Evolutionary conservation across 2,797 vertebrate species (phyloP).

Genomic region (Poecilia gillii): DNA sequence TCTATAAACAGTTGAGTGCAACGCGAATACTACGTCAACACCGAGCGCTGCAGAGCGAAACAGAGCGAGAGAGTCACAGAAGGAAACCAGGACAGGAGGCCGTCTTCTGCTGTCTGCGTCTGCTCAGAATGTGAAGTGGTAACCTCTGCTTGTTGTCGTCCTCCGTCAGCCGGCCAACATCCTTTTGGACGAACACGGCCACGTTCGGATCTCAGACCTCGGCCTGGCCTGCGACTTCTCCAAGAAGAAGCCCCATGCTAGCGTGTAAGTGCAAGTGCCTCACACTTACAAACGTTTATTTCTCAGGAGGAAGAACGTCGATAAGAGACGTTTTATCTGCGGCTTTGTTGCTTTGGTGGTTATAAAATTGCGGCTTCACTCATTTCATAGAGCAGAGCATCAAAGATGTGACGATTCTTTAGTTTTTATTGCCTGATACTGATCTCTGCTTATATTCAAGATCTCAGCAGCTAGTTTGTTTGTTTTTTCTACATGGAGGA

Average conservation of each 20-base stretch:
- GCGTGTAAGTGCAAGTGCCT: conserved; percentile 86
- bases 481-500: neutral
- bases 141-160: conserved; percentile 14
- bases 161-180: conserved; percentile 92
- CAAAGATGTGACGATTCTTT: neutral
- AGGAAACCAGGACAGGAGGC: conserved; percentile 54
- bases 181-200: conserved; percentile 94
- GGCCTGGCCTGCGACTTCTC: conserved; percentile 98
- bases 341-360: neutral
- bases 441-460: neutral
- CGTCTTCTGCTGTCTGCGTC: conserved; percentile 20
- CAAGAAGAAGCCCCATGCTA: conserved; percentile 98
- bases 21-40: conserved; percentile 40
- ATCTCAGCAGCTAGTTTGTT: neutral
- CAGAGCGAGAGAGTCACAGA: conserved; percentile 27
- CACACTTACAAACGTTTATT: neutral
- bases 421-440: neutral
- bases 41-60: neutral
- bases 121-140: conserved; percentile 9
- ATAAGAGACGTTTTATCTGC: neutral
- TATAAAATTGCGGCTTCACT: neutral
- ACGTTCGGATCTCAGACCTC: conserved; percentile 95
- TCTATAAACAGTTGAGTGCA: conserved; percentile 57
- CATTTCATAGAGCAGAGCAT: neutral
- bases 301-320: neutral